phyloP scores from a whole-genome alignment of 2,113 vertebrate genomes.

The Gorsachius goisagi region DNA sequence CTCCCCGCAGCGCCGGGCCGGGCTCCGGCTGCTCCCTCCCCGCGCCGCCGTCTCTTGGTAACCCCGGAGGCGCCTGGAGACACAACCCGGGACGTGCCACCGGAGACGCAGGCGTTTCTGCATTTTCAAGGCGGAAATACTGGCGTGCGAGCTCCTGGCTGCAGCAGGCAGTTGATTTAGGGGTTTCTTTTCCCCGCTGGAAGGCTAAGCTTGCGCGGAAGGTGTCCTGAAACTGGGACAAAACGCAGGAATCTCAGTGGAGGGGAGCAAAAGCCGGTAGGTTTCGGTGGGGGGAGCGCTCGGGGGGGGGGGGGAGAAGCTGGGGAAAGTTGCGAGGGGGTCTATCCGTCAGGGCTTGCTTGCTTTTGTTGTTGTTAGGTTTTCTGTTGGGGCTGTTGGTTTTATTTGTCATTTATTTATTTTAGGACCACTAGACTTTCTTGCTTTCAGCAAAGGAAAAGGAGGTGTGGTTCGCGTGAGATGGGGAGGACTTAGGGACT shows the following conservation, averaged over 20 bases:
- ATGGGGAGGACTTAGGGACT: neutral
- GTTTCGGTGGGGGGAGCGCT: neutral
- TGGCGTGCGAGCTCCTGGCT: neutral
- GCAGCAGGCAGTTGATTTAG: fast-evolving
- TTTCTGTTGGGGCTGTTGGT: neutral
- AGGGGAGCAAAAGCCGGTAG: neutral
- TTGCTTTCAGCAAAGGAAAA: neutral
- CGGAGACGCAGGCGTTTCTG: neutral
- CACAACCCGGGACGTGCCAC: neutral
- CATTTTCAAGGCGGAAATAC: neutral
- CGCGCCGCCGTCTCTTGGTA: neutral
- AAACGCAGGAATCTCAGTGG: neutral
- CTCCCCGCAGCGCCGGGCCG: neutral
- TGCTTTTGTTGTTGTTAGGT: fast-evolving
- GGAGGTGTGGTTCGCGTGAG: neutral
- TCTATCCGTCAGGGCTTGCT: neutral
- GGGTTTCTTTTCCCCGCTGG: neutral
- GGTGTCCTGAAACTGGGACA: neutral
- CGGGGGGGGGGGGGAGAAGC: too few species aligned
- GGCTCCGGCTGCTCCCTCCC: neutral
- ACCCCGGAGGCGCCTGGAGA: neutral
- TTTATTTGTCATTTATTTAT: too few species aligned
- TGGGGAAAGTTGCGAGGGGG: neutral
- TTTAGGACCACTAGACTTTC: neutral
- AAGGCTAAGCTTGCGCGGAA: neutral